Base-by-base conservation (phyloP, 1,140 invertebrate species). In the Lepidostoma basale region DNA sequence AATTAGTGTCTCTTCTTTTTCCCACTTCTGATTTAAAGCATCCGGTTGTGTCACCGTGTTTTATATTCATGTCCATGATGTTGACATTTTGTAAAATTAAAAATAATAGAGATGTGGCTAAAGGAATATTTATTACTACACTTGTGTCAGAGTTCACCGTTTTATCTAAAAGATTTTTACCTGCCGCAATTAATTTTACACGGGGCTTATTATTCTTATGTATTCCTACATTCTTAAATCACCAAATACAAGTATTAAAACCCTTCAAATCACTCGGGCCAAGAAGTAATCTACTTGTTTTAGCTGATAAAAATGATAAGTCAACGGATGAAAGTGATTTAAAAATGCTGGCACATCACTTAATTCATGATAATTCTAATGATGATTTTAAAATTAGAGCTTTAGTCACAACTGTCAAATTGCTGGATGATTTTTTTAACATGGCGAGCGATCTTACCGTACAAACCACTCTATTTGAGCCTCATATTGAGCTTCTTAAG, bases 11-110 rank as follows among this genome's bases (percentile, higher is more conserved):
- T 12, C 77, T 92, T 12, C 74, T 97, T 28, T 98, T 92, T 79
- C 90, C 94, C 12, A 90, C 93, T 0, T 96, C 94, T 0, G 95
- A 98, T 81, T 95, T 93, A 76, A 83, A 88, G 25, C 95, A 97
- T 85, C 88, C 88, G 1, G 85, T 97, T n/a, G 88, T 90, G 25
- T 95, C 93, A 8, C 94, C 94, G 42, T 87, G 89, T 74, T 83
- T 93, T 54, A 81, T 94, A 40, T 94, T 96, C 74, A 91, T 96
- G 81, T 86, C 88, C 30, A 88, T 96, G 77, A 90, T 96, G 69
- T 80, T 98, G 67, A 79, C 83, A 3, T 81, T 81, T 73, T 85
- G 86, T 68, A 83, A 80, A 71, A 84, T 93, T 23, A 87, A 83
- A 70, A 85, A 80, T 33, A 84, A 86, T 9, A 79, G 81, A 68